Evolutionary conservation across 2,113 vertebrate species (phyloP).

Genomic region (Brevimyrus niger): DNA sequence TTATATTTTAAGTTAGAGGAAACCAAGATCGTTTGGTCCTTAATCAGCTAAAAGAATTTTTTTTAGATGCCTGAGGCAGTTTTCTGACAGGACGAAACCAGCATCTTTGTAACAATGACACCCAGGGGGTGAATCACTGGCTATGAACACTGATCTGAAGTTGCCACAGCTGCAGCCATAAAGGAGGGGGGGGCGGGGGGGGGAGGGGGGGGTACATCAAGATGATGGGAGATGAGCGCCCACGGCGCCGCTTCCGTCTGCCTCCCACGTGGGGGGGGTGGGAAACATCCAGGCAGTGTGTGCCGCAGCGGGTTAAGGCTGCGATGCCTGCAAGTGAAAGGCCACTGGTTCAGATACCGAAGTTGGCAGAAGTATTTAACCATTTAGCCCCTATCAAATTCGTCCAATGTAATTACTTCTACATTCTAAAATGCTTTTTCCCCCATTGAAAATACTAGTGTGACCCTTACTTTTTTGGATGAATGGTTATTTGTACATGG

Average conservation of each 20-base stretch:
- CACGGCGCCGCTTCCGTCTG: not conserved
- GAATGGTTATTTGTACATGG: not conserved
- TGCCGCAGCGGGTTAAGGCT: not conserved
- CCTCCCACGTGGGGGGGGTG: not conserved
- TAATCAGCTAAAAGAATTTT: not conserved
- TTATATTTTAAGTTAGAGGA: not conserved
- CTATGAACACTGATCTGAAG: not conserved
- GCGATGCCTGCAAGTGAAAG: not conserved
- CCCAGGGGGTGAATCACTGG: not conserved
- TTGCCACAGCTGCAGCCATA: not conserved
- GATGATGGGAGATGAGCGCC: not conserved
- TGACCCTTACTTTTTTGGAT: not conserved
- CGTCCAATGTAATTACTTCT: not conserved
- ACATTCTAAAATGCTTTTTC: not conserved
- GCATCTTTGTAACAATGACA: not conserved
- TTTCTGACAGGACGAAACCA: not conserved
- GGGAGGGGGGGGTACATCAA: not conserved
- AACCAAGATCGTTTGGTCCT: not conserved
- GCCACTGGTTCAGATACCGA: not conserved
- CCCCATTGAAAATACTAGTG: not conserved
- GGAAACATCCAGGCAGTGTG: not conserved
- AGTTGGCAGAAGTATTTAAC: not conserved
- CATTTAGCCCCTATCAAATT: not conserved
- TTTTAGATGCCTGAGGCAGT: not conserved
- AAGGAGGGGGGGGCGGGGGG: not conserved